Conservation (phyloP, 1,140 invertebrate genomes). For the Tetranychus urticae region DNA sequence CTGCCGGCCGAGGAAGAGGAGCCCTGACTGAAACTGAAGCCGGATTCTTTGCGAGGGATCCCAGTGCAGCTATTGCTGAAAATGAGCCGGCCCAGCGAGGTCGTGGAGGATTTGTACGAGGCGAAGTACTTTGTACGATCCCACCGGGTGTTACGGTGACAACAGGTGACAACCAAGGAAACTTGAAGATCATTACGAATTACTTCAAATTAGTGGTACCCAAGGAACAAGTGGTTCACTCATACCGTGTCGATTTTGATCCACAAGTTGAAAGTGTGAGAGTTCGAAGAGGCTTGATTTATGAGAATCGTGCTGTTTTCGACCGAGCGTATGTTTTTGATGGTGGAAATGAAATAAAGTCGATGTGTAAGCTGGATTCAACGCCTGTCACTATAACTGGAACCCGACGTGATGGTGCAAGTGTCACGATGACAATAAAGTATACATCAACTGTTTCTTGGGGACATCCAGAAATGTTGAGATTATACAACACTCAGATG, state of each 20-base stretch:
- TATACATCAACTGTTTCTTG: background rate
- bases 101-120: background rate
- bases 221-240: conserved; percentile 46
- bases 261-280: conserved; percentile 41
- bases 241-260: conserved; percentile 53
- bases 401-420: background rate
- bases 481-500: conserved; percentile 4
- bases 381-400: background rate
- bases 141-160: background rate
- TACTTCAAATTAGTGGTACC: conserved; percentile 40
- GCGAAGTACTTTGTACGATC: background rate
- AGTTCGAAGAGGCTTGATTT: conserved; percentile 32
- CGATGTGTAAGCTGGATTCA: background rate
- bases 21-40: background rate
- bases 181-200: conserved; percentile 35
- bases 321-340: conserved; percentile 17
- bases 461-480: conserved; percentile 1
- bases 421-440: conserved; percentile 6
- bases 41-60: too few relatives aligned
- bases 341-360: conserved; percentile 10
- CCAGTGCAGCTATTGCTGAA: background rate
- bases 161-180: conserved; percentile 22
- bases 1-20: background rate
- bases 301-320: conserved; percentile 27
- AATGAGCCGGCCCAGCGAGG: background rate